Base-by-base conservation (phyloP, 2,113 vertebrate genomes). In the Neotoma lepida region DNA sequence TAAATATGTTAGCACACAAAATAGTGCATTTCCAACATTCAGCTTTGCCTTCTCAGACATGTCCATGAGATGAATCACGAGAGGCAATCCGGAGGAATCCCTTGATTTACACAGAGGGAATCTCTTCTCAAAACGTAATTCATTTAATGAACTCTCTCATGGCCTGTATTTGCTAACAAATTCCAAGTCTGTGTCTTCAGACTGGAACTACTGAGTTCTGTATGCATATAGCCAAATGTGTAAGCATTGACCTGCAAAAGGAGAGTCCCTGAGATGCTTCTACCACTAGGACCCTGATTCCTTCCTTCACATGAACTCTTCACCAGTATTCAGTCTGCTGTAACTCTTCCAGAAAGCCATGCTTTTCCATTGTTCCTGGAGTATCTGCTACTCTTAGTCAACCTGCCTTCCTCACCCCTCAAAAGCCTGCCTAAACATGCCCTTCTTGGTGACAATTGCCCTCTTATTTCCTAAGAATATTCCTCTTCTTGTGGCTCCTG, bases 1-100 rank as follows among this genome's bases (percentile, higher is more conserved):
- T 54, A 91, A 82, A 93, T 88, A 89, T 71, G 7, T 74, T 66
- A 76, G 44, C 26, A 5, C 30, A 44, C 68, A 91, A 76, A 56
- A 51, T 49, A 63, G 28, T 63, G 28, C 30, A n/a, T 70, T 89
- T 63, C 28, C 56, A 81, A 71, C 20, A 26, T 12, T 61, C 44
- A 81, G 18, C 3, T 89, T 91, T 89, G 28, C 49, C n/a, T 26
- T 76, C 30, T 70, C 51, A 13, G 66, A 76, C 63, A 66, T 89
- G 24, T 81, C 81, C 49, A 14, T 14, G 51, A 51, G 13, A 26
- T 3, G 17, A 58, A 28, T 22, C 73, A 56, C 58, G 26, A 10
- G 88, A 73, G 51, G 7, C 54, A 64, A 66, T 35, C 28, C 28
- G 44, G 17, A 54, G 44, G 22, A 86, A 28, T 44, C 15, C 17